Percentiles rank a stretch among this genome's conserved stretches.
These are phyloP conservation scores for Mormyrops attenuatus DNA, from an alignment of 2,797 vertebrate species.

Conservation along the genomic window DNA sequence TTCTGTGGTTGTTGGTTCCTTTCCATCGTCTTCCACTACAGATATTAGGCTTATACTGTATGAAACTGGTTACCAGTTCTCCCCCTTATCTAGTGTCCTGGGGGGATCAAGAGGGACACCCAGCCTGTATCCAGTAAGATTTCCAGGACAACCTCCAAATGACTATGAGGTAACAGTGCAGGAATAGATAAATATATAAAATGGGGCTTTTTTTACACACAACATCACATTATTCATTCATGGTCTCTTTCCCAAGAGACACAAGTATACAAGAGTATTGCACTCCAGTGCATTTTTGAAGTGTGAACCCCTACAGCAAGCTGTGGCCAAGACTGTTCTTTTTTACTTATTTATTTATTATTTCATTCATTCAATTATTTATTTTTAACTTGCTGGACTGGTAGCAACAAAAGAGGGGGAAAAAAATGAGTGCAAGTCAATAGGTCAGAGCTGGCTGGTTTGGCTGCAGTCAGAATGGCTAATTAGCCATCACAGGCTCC, in stretches of 20 bases:
- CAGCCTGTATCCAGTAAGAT: background rate
- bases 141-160: constrained; percentile 1
- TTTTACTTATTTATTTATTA: background rate
- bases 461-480: constrained; percentile 3
- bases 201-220: background rate
- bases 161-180: background rate
- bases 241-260: background rate
- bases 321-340: background rate
- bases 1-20: background rate
- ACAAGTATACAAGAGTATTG: background rate
- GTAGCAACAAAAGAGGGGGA: background rate
- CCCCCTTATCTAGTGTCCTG: background rate
- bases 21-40: background rate
- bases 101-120: background rate
- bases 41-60: background rate
- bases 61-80: background rate
- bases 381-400: background rate
- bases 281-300: background rate
- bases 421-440: background rate
- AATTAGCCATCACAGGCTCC: background rate
- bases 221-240: constrained; percentile 11
- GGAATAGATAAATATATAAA: constrained; percentile 4
- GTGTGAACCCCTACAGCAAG: background rate
- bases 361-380: background rate
- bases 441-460: background rate